Evolutionary conservation across 1,140 invertebrate species (phyloP).

Genomic region (Drosophila sp.): DNA sequence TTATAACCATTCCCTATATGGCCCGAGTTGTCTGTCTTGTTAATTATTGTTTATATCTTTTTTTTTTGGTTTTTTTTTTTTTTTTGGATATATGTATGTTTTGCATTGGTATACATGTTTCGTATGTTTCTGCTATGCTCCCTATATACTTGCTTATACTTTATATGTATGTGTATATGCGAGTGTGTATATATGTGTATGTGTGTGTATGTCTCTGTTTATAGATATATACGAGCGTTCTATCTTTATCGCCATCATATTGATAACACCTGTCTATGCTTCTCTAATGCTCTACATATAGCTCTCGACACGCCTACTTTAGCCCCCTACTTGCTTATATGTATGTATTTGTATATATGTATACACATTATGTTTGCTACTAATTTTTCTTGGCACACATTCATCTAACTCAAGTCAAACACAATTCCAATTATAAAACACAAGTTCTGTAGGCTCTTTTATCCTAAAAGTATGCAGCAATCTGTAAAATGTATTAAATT

Average conservation of each 20-base stretch:
- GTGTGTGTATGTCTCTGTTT: conserved; percentile 38
- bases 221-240: neutral
- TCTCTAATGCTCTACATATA: conserved; percentile 33
- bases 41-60: too few species aligned
- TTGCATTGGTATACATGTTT: conserved; percentile 53
- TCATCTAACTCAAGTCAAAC: conserved; percentile 37
- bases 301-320: conserved; percentile 38
- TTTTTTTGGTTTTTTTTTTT: neutral
- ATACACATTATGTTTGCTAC: conserved; percentile 42
- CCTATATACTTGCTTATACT: conserved; percentile 53
- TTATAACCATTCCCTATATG: conserved; percentile 23
- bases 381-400: conserved; percentile 49
- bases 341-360: conserved; percentile 43
- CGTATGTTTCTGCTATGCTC: conserved; percentile 68
- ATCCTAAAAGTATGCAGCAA: neutral
- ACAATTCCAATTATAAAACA: neutral
- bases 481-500: neutral
- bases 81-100: conserved; percentile 43
- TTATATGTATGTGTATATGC: conserved; percentile 43
- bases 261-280: conserved; percentile 21
- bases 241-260: conserved; percentile 18
- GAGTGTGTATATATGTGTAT: conserved; percentile 44
- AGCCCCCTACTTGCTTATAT: conserved; percentile 39
- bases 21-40: conserved; percentile 27
- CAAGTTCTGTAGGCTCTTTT: neutral